phyloP scores from a whole-genome alignment of 2,888 invertebrate genomes.

The Idaea straminata region DNA sequence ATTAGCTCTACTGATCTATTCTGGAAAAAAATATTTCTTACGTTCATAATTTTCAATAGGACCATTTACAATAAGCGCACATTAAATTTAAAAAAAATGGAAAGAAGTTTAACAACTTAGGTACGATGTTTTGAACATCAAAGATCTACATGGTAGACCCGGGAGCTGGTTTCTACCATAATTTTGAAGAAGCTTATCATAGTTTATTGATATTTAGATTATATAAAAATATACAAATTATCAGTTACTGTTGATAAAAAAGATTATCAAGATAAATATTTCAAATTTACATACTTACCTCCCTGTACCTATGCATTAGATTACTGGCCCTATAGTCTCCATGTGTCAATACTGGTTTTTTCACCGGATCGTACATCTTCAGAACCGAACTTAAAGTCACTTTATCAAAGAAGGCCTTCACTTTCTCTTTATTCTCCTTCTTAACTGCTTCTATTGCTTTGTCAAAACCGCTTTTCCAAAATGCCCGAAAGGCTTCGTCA shows the following conservation, averaged over 20 bases:
- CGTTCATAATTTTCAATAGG: too few species aligned
- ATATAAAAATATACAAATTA: too few species aligned
- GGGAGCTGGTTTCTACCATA: too few species aligned
- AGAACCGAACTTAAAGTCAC: neutral
- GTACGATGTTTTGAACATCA: too few species aligned
- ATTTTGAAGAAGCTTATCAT: too few species aligned
- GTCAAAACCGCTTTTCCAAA: conserved; percentile 4
- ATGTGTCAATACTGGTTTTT: neutral
- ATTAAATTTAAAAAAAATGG: too few species aligned
- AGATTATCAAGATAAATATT: too few species aligned
- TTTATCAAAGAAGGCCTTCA: neutral
- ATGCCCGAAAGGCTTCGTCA: conserved; percentile 3
- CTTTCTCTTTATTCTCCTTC: conserved; percentile 8
- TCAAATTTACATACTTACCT: neutral
- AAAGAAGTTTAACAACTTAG: too few species aligned
- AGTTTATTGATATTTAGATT: too few species aligned
- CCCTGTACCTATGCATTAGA: neutral
- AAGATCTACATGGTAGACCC: too few species aligned
- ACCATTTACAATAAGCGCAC: too few species aligned
- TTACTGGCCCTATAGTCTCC: conserved; percentile 1
- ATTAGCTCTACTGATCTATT: neutral
- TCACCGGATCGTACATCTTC: neutral
- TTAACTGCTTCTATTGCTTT: conserved; percentile 19
- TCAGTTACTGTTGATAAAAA: too few species aligned
- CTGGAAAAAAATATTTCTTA: neutral